A percentile compares a stretch with the other conserved stretches of the same genome.
phyloP scores from a whole-genome alignment of 2,888 invertebrate genomes.

The Meghimatium bilineatum region DNA sequence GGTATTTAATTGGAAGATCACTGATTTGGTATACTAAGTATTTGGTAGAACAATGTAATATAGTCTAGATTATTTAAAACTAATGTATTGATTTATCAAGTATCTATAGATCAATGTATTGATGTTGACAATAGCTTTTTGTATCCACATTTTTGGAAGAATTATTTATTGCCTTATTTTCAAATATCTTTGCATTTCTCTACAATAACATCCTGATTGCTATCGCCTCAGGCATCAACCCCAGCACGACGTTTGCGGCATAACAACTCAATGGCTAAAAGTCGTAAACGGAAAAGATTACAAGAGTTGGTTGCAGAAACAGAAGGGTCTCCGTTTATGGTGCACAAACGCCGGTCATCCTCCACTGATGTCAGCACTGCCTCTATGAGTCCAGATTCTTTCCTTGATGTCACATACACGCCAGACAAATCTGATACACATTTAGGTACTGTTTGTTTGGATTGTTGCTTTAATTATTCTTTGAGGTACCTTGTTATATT shows the following conservation, averaged over 20 bases:
- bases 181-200: background rate
- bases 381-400: constrained; percentile 88
- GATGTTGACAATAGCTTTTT: no score
- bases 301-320: constrained; percentile 80
- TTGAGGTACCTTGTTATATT: no score
- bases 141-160: no score
- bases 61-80: no score
- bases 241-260: constrained; percentile 20
- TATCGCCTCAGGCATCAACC: constrained; percentile 32
- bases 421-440: constrained; percentile 75
- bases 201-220: background rate
- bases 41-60: no score
- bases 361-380: constrained; percentile 85
- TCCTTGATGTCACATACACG: constrained; percentile 87
- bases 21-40: no score
- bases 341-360: constrained; percentile 89
- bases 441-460: constrained; percentile 34
- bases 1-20: no score
- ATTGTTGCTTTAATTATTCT: background rate
- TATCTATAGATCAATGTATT: no score
- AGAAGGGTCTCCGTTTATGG: constrained; percentile 70
- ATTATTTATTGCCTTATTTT: no score
- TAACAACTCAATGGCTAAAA: constrained; percentile 40
- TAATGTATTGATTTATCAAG: no score
- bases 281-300: constrained; percentile 87